These are phyloP conservation scores for Camarhynchus parvulus DNA, from an alignment of 2,113 vertebrate species.

Conservation along the genomic window DNA sequence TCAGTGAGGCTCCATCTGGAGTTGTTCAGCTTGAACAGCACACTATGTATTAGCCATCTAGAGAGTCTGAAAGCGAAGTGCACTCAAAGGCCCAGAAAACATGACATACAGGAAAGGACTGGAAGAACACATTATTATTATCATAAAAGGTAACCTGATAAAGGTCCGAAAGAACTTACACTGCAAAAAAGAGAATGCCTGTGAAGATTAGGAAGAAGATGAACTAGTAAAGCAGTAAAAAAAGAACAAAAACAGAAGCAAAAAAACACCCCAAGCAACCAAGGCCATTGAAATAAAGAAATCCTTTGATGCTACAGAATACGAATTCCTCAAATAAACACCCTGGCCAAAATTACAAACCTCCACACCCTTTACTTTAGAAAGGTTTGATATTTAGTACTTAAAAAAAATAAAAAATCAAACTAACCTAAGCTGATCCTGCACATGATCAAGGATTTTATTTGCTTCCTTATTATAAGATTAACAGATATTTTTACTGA, in stretches of 20 bases:
- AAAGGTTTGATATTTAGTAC: background rate
- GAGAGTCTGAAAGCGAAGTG: background rate
- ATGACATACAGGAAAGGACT: background rate
- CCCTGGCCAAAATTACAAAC: accelerated
- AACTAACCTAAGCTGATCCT: background rate
- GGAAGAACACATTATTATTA: background rate
- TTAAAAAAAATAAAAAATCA: background rate
- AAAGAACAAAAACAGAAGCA: background rate
- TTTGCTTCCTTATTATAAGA: accelerated
- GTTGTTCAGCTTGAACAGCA: background rate
- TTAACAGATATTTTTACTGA: background rate
- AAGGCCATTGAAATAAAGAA: background rate
- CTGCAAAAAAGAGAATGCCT: background rate
- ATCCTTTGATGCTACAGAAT: background rate
- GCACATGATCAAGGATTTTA: background rate
- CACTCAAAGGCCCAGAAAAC: background rate
- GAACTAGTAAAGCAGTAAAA: background rate
- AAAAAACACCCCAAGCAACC: background rate
- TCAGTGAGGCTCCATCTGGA: background rate
- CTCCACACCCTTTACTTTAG: background rate
- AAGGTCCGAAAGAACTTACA: background rate
- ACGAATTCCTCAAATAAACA: background rate
- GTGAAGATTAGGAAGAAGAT: background rate
- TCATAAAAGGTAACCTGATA: background rate
- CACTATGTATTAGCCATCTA: background rate